Percentiles rank a stretch among this genome's conserved stretches.
Evolutionary conservation across 2,888 invertebrate genomes (phyloP).

Genomic region (Pollenia labialis): DNA sequence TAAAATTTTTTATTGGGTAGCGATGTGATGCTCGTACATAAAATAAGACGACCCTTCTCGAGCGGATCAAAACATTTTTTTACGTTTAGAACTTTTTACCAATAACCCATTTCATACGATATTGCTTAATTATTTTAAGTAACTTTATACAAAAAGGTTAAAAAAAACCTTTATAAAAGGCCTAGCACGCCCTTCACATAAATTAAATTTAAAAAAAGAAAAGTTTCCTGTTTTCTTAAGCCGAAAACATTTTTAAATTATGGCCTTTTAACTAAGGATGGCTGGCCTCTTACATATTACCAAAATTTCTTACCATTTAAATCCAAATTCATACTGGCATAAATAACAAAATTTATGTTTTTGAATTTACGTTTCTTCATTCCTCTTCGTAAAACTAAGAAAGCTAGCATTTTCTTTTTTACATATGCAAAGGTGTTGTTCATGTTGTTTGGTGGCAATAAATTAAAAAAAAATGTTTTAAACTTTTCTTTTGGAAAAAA

Average conservation of each 20-base stretch:
- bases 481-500: not conserved
- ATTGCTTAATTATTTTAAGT: too few relatives aligned
- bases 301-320: slow-evolving; percentile 23
- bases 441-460: slow-evolving; percentile 1
- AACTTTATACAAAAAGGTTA: too few relatives aligned
- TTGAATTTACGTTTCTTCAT: not conserved
- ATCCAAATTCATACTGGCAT: slow-evolving; percentile 27
- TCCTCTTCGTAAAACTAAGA: not conserved
- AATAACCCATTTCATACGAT: too few relatives aligned
- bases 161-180: not conserved
- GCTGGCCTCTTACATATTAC: not conserved
- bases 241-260: slow-evolving; percentile 18
- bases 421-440: slow-evolving; percentile 35
- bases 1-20: too few relatives aligned
- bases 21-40: too few relatives aligned
- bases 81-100: too few relatives aligned
- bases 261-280: not conserved
- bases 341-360: slow-evolving; percentile 41
- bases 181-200: not conserved
- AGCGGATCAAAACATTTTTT: too few relatives aligned
- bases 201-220: not conserved
- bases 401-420: not conserved
- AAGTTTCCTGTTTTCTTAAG: slow-evolving; percentile 4
- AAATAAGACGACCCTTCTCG: too few relatives aligned
- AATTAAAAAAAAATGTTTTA: slow-evolving; percentile 27